These are phyloP conservation scores for Enteromius mattozi DNA, from an alignment of 2,797 vertebrate genomes.

Conservation along the genomic window DNA sequence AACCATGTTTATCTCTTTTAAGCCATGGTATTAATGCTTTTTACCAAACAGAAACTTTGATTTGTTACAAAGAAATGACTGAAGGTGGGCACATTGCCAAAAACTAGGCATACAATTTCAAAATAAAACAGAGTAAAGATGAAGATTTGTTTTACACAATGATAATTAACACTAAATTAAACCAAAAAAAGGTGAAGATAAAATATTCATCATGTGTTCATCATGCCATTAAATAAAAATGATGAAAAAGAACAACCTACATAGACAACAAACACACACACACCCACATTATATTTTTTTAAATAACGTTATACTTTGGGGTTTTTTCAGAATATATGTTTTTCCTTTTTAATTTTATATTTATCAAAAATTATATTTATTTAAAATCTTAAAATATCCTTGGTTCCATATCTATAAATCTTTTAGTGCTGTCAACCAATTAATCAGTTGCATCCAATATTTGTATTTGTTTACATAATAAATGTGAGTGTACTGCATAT, in stretches of 20 bases:
- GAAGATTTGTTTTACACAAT: neutral
- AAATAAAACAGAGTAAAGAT: neutral
- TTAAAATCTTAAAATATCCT: too few relatives aligned
- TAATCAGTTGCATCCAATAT: too few relatives aligned
- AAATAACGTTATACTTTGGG: neutral
- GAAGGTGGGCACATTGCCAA: neutral
- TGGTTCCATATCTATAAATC: too few relatives aligned
- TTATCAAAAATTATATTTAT: too few relatives aligned
- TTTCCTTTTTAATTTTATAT: neutral
- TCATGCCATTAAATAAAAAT: neutral
- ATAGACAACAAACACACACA: neutral
- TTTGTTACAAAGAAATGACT: neutral
- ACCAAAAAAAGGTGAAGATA: neutral
- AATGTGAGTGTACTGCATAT: too few relatives aligned
- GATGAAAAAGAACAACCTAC: neutral
- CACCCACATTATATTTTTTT: too few relatives aligned
- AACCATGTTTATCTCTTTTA: slow-evolving; percentile 21
- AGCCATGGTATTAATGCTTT: slow-evolving; percentile 12
- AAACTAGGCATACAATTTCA: neutral
- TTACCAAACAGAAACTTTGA: neutral
- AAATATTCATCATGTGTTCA: neutral
- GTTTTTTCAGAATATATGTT: neutral
- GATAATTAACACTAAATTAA: neutral
- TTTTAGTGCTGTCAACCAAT: too few relatives aligned
- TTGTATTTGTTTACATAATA: too few relatives aligned